Evolutionary conservation across 2,113 vertebrate genomes (phyloP), one percentile per base, ranked within the genome.

Genomic region (Patagioenas fasciata): DNA sequence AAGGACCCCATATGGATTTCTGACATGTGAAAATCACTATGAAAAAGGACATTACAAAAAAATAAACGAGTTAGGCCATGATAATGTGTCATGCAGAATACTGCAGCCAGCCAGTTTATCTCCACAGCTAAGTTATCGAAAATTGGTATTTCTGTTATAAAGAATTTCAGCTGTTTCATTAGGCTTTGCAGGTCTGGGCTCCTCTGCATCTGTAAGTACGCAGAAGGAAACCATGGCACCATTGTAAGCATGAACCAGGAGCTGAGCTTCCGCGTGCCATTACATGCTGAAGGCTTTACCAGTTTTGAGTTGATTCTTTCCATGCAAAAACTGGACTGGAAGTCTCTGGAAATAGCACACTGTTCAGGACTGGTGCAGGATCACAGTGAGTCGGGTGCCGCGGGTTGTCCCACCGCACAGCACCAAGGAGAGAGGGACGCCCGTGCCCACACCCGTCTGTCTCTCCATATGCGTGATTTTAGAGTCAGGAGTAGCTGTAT

Each of bases 341-440:
- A 86, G 31, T 48, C 53, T 5, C 20, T 82, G 71, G 31, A n/a
- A 71, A 34, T 25, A 2, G 6, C 38, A 50, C 21, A 18, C 3
- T 13, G n/a, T 57, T 40, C 32, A 56, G 51, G 28, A 18, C 17
- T 50, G 31, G 15, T n/a, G 34, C 23, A 6, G 4, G 0, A 25
- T 6, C 1, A 1, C 38, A 21, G 42, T 3, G 6, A 44, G 31
- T 21, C 1, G 5, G 3, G 0, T 29, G 54, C 31, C 34, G 13
- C 1, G 1, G 56, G 4, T 6, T 26, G 28, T 47, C 23, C 36
- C 50, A 24, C 24, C 51, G 38, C 29, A 9, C 3, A 2, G 31
- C 69, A 71, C 25, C 29, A 7, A 32, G 31, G 23, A 53, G 20
- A 24, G 42, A 62, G 32, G 56, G 23, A 42, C 7, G 32, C 31